phyloP scores from a whole-genome alignment of 2,888 invertebrate genomes.

The Zelleria hepariella region DNA sequence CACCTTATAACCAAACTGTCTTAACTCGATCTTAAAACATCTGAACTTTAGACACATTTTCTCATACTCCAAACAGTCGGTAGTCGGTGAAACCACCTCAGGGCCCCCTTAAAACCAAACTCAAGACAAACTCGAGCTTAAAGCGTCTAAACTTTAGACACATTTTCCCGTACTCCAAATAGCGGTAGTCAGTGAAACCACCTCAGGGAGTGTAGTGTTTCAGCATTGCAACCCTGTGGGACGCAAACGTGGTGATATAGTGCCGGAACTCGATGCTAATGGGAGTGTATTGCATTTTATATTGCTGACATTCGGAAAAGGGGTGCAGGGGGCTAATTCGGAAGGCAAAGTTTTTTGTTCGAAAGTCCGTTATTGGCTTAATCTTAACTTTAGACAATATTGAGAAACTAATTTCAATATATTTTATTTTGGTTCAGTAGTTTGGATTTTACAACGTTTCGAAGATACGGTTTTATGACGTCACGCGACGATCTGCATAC shows the following conservation, averaged over 20 bases:
- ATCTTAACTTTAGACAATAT: no score
- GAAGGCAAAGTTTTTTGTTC: not conserved
- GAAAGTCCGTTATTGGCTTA: no score
- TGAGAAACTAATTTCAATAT: no score
- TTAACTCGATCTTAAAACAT: not conserved
- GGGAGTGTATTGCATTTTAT: not conserved
- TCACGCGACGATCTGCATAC: no score
- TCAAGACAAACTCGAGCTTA: not conserved
- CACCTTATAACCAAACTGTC: no score
- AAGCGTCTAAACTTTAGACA: not conserved
- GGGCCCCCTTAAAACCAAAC: not conserved
- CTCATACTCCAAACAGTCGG: not conserved
- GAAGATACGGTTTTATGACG: no score
- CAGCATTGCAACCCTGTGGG: not conserved
- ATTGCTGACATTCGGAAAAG: not conserved
- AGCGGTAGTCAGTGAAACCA: not conserved
- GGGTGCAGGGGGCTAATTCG: no score
- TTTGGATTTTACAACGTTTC: no score
- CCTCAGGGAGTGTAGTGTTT: constrained; percentile 2
- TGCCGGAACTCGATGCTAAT: not conserved
- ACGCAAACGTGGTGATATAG: not conserved
- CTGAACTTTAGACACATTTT: not conserved
- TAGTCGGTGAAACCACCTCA: not conserved
- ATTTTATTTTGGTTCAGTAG: no score
- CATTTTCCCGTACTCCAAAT: not conserved